These are phyloP conservation scores for Calidris pugnax DNA, from an alignment of 2,113 vertebrate genomes.

Conservation along the genomic window DNA sequence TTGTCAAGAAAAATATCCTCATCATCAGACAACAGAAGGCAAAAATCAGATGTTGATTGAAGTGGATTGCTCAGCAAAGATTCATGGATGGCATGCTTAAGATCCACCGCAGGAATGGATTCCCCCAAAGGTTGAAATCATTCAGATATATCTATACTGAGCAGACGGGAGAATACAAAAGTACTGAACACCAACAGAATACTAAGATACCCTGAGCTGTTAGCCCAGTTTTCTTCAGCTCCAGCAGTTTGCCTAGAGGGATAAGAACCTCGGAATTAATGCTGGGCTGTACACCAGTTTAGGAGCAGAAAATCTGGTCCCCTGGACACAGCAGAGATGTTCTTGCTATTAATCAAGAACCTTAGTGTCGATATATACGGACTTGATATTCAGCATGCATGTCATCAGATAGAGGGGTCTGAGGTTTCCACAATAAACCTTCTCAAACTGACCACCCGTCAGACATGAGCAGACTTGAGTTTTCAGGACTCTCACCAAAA, in stretches of 20 bases:
- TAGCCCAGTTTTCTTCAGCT: not conserved
- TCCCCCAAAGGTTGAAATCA: not conserved
- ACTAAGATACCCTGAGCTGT: not conserved
- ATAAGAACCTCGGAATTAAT: not conserved
- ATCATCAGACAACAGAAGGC: not conserved
- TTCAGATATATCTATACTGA: not conserved
- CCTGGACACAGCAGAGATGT: not conserved
- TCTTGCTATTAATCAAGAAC: not conserved
- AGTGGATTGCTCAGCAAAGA: not conserved
- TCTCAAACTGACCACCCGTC: not conserved
- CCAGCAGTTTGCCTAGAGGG: not conserved
- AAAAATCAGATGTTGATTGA: not conserved
- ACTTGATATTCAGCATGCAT: not conserved
- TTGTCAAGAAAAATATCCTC: not conserved
- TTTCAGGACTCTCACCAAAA: not conserved
- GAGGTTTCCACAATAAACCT: not conserved
- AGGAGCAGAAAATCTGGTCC: not conserved
- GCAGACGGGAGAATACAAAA: not conserved
- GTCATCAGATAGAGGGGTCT: not conserved
- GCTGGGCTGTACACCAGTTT: not conserved
- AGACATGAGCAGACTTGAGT: not conserved
- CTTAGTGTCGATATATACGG: not conserved
- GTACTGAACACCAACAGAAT: not conserved
- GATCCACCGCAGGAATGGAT: not conserved
- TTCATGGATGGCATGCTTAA: not conserved